Percentiles rank a stretch among this genome's conserved stretches.
Conservation (phyloP, 1,140 invertebrate species). For the Aricia agestis region DNA sequence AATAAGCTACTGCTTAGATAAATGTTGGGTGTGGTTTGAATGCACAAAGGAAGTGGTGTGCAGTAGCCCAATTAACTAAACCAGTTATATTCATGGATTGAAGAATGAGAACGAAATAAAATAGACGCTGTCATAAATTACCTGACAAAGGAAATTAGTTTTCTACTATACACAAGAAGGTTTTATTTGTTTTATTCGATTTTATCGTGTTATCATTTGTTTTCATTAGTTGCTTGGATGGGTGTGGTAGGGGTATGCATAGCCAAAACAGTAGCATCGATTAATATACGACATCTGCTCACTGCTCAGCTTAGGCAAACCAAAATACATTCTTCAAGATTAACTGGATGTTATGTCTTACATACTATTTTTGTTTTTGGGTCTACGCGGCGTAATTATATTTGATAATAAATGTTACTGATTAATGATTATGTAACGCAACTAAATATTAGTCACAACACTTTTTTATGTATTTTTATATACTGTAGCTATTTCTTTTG, state of each 20-base stretch:
- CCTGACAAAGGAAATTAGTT: slow-evolving; percentile 34
- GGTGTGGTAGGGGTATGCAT: background rate
- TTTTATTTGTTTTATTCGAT: background rate
- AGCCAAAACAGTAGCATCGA: background rate
- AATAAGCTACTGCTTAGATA: slow-evolving; percentile 74
- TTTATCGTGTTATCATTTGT: background rate
- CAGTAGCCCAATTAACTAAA: slow-evolving; percentile 66
- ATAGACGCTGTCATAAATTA: slow-evolving; percentile 31
- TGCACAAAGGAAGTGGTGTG: slow-evolving; percentile 61
- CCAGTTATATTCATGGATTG: slow-evolving; percentile 57
- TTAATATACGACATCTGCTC: background rate
- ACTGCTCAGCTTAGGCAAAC: background rate
- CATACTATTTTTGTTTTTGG: too few species aligned
- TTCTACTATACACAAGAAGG: background rate
- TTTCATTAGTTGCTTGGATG: background rate
- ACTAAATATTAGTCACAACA: too few species aligned
- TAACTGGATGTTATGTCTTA: too few species aligned
- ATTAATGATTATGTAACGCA: too few species aligned
- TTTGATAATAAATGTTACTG: too few species aligned
- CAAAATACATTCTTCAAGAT: background rate
- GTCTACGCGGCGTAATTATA: too few species aligned
- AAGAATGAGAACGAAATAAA: slow-evolving; percentile 36
- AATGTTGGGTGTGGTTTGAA: slow-evolving; percentile 66
- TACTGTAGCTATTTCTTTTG: too few species aligned
- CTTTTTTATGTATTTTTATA: too few species aligned